A percentile compares a stretch with the other conserved stretches of the same genome.
These are phyloP conservation scores for Andrena bicolor DNA, from an alignment of 2,888 invertebrate species.

Conservation along the genomic window DNA sequence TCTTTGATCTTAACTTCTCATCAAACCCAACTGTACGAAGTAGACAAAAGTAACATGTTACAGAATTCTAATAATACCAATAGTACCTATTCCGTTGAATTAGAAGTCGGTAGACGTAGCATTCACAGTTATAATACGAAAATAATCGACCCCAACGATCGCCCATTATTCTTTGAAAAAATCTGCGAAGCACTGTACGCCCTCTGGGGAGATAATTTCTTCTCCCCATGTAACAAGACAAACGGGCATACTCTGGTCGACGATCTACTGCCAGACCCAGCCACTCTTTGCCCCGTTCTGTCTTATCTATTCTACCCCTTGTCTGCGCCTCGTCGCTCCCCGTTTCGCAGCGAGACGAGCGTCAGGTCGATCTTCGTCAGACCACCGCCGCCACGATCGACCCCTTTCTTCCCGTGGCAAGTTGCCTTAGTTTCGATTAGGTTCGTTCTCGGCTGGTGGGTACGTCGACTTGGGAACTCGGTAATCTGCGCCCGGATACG, in stretches of 20 bases:
- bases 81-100: too few species aligned
- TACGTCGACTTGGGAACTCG: conserved; percentile 59
- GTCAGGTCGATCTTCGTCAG: conserved; percentile 43
- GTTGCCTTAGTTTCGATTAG: conserved; percentile 55
- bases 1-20: too few species aligned
- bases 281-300: neutral
- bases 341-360: conserved; percentile 11
- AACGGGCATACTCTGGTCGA: neutral
- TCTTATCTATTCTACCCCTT: conserved; percentile 20
- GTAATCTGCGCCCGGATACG: conserved; percentile 56
- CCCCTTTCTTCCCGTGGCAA: conserved; percentile 35
- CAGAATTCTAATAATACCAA: too few species aligned
- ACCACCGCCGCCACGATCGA: conserved; percentile 33
- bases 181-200: neutral
- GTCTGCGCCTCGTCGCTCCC: conserved; percentile 29
- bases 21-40: too few species aligned
- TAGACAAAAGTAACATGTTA: too few species aligned
- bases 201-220: neutral
- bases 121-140: too few species aligned
- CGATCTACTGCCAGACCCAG: conserved; percentile 1
- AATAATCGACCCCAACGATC: too few species aligned
- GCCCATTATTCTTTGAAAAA: neutral
- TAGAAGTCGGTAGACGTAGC: too few species aligned
- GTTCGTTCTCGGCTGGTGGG: conserved; percentile 20
- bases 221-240: conserved; percentile 1